Base-by-base conservation (phyloP, 2,888 invertebrate genomes). In the Pilophorus perplexus region DNA sequence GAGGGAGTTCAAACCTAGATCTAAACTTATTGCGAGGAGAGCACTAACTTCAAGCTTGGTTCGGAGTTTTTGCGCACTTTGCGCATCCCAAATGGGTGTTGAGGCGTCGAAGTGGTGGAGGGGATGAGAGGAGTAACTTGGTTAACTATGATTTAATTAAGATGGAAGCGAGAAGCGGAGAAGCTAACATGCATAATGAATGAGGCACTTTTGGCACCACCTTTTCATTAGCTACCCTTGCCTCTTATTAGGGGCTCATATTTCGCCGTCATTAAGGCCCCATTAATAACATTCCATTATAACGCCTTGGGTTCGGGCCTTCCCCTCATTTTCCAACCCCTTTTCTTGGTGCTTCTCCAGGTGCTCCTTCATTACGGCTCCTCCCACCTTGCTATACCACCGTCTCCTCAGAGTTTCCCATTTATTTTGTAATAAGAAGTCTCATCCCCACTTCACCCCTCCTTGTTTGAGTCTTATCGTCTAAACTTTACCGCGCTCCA, bases 251-350 rank as follows among this genome's bases (percentile, higher is more conserved):
- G 66, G 52, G 66, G 66, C 66, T 66, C 66, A 66, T 66, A 66
- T 66, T 66, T 66, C 66, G 44, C 57, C 66, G 66, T 66, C 66
- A 66, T 66, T 66, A 66, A 52, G 46, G 55, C 42, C 57, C 66
- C 66, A 66, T 66, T 66, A 66, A 66, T 66, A 66, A 66, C 66
- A 66, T 66, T 66, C 66, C 66, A 66, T 66, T 66, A 66, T 66
- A 66, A 66, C 66, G 66, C 66, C 66, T 66, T 44, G 66, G 52
- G 44, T 33, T 46, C 38, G 3, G 12, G 22, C 42, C 59, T 23
- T 40, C 2, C 46, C 44, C 38, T 42, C 57, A 14, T 22, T 57
- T 57, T 22, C 57, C 42, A 23, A n/a, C n/a, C 38, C 28, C n/a
- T 44, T 60, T 28, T 60, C 60, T 54, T 54, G 54, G 37, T 37